Conservation (phyloP, 92 coral and sea anemone genomes). For the Metridium senile region DNA sequence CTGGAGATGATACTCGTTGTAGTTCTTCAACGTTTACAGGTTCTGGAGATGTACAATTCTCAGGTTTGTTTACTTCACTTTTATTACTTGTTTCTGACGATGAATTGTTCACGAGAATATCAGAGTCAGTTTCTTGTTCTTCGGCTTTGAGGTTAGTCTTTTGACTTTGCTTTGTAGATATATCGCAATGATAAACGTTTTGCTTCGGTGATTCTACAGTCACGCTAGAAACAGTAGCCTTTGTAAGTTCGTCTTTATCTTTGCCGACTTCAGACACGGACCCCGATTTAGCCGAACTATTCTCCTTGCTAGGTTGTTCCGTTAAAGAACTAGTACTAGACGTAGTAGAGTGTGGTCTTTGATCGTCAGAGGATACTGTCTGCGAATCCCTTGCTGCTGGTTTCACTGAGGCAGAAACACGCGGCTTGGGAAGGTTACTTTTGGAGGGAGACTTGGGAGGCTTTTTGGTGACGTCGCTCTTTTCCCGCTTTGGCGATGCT, state of each 20-base stretch:
- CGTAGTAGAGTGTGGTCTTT: not conserved
- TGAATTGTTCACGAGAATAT: not conserved
- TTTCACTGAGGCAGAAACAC: not conserved
- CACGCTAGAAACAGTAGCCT: not conserved
- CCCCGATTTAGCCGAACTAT: not conserved
- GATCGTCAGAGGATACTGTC: not conserved
- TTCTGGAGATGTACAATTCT: not conserved
- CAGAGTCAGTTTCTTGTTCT: not conserved
- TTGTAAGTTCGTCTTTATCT: slow-evolving; percentile 1
- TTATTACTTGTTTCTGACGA: not conserved
- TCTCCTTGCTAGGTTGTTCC: not conserved
- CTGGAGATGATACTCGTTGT: slow-evolving; percentile 2
- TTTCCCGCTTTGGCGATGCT: slow-evolving; percentile 25
- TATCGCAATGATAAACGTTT: not conserved
- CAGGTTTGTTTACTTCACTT: not conserved
- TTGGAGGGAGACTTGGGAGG: slow-evolving; percentile 26
- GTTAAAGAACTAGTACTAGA: not conserved
- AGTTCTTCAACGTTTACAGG: not conserved
- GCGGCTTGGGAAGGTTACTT: not conserved
- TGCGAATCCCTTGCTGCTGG: not conserved
- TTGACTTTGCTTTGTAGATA: not conserved
- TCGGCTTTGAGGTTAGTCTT: not conserved
- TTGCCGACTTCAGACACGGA: not conserved
- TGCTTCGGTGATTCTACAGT: slow-evolving; percentile 10
- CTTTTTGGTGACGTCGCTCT: slow-evolving; percentile 42